Evolutionary conservation across 2,888 invertebrate genomes (phyloP).

Genomic region (Stegana nigrithorax): DNA sequence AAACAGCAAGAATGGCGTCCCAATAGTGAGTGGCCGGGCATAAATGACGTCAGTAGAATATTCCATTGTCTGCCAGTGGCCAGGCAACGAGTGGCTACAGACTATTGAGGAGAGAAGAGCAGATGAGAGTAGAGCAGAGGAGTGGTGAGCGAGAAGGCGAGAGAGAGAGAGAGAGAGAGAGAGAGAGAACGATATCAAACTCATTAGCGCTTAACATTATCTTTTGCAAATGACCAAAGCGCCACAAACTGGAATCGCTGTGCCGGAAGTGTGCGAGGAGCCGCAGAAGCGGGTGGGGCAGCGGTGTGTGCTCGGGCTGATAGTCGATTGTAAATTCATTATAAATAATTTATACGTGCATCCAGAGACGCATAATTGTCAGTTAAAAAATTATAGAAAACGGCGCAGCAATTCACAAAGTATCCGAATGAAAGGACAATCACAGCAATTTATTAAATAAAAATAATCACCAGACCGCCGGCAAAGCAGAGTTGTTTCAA

Average conservation of each 20-base stretch:
- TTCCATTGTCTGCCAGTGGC: no score
- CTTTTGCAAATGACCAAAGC: not conserved
- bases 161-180: constrained; percentile 3
- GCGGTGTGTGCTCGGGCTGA: not conserved
- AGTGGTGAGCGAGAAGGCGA: no score
- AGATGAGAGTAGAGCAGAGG: not conserved
- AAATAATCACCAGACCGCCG: not conserved
- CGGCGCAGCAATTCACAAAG: not conserved
- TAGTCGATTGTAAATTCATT: not conserved
- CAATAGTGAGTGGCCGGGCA: constrained; percentile 53
- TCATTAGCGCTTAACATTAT: constrained; percentile 31
- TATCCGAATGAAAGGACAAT: not conserved
- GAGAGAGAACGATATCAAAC: no score
- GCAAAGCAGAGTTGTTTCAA: not conserved
- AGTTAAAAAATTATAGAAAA: not conserved
- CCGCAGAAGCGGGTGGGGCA: not conserved
- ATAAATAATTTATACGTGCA: constrained; percentile 11
- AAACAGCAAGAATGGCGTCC: no score
- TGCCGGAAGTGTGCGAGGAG: not conserved
- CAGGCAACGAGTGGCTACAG: no score
- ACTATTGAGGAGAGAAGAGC: no score
- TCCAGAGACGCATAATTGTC: no score
- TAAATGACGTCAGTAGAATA: constrained; percentile 53
- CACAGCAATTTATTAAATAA: not conserved
- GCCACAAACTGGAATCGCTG: not conserved